Evolutionary conservation across 2,113 vertebrate genomes (phyloP).

Genomic region (Chloebia gouldiae): DNA sequence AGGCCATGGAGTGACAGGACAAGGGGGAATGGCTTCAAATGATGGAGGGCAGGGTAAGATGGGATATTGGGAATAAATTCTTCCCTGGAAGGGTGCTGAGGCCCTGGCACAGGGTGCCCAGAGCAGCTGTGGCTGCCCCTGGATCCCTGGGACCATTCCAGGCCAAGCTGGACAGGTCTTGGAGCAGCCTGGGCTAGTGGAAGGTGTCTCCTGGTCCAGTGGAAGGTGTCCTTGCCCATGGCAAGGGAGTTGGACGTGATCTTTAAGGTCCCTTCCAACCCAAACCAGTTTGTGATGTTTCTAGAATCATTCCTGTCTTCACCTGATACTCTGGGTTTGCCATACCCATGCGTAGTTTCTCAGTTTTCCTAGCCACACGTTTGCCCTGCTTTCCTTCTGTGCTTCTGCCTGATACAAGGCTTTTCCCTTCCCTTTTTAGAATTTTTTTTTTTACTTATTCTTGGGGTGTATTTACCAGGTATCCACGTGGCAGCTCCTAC

Average conservation of each 20-base stretch:
- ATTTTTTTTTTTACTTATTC: neutral
- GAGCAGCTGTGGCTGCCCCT: neutral
- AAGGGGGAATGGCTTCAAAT: neutral
- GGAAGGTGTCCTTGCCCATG: neutral
- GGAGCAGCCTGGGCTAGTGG: neutral
- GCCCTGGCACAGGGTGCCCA: neutral
- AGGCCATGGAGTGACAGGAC: neutral
- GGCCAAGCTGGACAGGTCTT: neutral
- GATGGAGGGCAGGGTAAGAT: neutral
- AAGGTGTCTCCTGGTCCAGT: neutral
- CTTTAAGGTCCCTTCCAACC: no score
- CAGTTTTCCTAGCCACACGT: fast-evolving
- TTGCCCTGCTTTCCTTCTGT: neutral
- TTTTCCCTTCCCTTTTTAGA: neutral
- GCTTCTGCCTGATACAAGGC: neutral
- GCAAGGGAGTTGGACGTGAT: neutral
- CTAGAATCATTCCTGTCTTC: neutral
- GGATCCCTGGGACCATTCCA: neutral
- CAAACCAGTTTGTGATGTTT: neutral
- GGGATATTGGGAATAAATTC: neutral
- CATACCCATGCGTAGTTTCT: neutral
- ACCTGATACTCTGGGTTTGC: neutral
- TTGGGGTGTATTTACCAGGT: neutral
- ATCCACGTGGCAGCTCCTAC: neutral
- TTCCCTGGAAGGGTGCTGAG: neutral